Evolutionary conservation across 92 coral and sea anemone species (phyloP).

Genomic region (Paramuricea clavata): DNA sequence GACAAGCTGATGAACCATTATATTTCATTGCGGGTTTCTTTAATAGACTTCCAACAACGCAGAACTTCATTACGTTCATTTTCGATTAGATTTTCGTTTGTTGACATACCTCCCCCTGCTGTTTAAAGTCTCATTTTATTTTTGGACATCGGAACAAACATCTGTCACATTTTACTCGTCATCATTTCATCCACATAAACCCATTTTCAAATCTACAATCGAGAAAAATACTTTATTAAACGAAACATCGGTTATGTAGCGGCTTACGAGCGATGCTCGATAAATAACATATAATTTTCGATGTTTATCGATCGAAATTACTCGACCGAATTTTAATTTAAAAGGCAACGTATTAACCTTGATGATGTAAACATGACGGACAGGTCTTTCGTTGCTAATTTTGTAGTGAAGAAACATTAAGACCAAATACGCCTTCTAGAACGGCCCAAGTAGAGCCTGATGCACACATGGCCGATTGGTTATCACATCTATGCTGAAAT

Average conservation of each 20-base stretch:
- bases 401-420: slow-evolving; percentile 2
- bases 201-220: not conserved
- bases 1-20: not conserved
- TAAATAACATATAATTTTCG: not conserved
- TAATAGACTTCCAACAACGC: slow-evolving; percentile 4
- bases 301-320: slow-evolving; percentile 4
- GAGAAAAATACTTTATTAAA: not conserved
- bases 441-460: not conserved
- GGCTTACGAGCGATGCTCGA: not conserved
- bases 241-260: not conserved
- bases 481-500: not conserved
- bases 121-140: not conserved
- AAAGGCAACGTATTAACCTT: slow-evolving; percentile 25
- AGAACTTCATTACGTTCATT: slow-evolving; percentile 21
- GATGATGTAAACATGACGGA: slow-evolving; percentile 44
- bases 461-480: not conserved
- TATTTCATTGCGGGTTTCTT: not conserved
- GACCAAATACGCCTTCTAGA: not conserved
- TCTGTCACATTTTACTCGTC: slow-evolving; percentile 13
- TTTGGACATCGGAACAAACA: not conserved
- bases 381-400: slow-evolving; percentile 3
- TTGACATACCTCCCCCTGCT: slow-evolving; percentile 29
- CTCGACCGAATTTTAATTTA: slow-evolving; percentile 26
- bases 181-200: not conserved
- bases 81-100: slow-evolving; percentile 21